Conservation (phyloP, 2,797 vertebrate genomes). For the Antennarius maculatus region DNA sequence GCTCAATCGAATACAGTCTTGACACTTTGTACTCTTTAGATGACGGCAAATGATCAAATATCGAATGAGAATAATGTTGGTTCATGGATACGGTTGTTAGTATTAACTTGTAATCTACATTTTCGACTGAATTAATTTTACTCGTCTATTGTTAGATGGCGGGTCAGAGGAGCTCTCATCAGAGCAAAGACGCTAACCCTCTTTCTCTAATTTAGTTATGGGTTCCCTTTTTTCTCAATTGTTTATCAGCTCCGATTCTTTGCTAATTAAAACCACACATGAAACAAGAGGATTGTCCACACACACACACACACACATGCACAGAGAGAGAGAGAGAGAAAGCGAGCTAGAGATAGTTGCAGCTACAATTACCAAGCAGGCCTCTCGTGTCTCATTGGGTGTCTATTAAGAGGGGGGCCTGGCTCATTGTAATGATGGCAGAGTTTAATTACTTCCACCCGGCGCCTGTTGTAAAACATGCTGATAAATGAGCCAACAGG, state of each 20-base stretch:
- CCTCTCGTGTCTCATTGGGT: constrained; percentile 97
- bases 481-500: constrained; percentile 99
- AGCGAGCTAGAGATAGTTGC: constrained; percentile 71
- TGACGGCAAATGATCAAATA: not conserved
- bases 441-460: constrained; percentile 99
- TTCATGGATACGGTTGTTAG: constrained; percentile 9
- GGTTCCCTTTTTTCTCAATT: constrained; percentile 50
- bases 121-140: constrained; percentile 33
- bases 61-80: constrained; percentile 4
- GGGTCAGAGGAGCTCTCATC: constrained; percentile 46
- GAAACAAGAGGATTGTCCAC: constrained; percentile 78
- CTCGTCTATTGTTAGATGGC: constrained; percentile 42
- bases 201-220: constrained; percentile 50
- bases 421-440: constrained; percentile 98
- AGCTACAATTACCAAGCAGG: constrained; percentile 92
- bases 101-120: constrained; percentile 31
- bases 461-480: constrained; percentile 97
- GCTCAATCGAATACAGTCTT: not conserved
- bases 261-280: constrained; percentile 93
- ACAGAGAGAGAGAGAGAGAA: constrained; percentile 35
- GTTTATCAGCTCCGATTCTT: constrained; percentile 81
- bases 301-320: constrained; percentile 37
- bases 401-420: constrained; percentile 97
- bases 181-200: constrained; percentile 54
- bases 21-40: not conserved